These are phyloP conservation scores for Thymallus thymallus DNA, from an alignment of 2,113 vertebrate species.

Conservation along the genomic window DNA sequence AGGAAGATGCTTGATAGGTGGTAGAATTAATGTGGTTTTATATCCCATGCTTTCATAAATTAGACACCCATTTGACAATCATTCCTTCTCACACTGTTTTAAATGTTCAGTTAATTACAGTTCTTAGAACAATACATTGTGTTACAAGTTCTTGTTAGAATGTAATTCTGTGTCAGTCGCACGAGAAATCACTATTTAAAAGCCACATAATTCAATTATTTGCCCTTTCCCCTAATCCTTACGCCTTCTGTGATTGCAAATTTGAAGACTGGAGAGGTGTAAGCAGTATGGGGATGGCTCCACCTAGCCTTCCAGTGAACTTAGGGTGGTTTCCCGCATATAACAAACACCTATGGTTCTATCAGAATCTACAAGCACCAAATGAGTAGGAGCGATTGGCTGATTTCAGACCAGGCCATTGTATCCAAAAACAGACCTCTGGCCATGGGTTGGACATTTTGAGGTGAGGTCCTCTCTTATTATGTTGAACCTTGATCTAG, in stretches of 20 bases:
- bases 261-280: not conserved
- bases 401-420: not conserved
- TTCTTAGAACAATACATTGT: slow-evolving; percentile 41
- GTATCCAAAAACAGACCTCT: not conserved
- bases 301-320: not conserved
- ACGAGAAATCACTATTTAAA: not conserved
- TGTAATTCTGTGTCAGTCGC: slow-evolving; percentile 15
- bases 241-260: not conserved
- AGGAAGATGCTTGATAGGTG: not conserved
- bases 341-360: not conserved
- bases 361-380: not conserved
- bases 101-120: slow-evolving; percentile 33
- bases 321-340: not conserved
- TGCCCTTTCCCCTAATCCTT: not conserved
- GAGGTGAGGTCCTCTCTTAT: not conserved
- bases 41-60: slow-evolving; percentile 16
- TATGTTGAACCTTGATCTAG: not conserved
- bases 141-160: slow-evolving; percentile 39
- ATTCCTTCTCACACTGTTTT: slow-evolving; percentile 10
- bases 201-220: not conserved
- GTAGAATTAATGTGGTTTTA: not conserved
- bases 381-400: not conserved
- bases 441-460: not conserved
- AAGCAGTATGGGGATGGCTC: not conserved
- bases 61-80: slow-evolving; percentile 19